Evolutionary conservation across 2,113 vertebrate genomes (phyloP), one percentile per base, ranked within the genome.

Genomic region (Fregata magnificens): DNA sequence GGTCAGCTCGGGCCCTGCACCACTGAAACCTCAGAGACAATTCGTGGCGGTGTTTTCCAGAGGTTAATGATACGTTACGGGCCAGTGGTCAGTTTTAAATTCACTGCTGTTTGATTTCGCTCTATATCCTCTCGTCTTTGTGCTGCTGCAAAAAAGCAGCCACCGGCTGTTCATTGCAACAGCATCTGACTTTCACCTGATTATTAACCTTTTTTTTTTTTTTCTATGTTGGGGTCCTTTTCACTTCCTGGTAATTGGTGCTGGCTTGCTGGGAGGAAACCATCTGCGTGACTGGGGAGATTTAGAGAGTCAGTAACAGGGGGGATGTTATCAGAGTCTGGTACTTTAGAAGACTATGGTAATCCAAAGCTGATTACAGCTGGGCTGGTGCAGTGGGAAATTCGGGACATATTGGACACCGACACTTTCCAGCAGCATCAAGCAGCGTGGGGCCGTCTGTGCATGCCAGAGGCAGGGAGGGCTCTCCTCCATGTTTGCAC

Each of bases 291-390:
- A 67, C 77, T 49, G 38, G 58, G 26, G 77, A 92, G 93, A 89
- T 93, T 94, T 84, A 91, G n/a, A 24, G 78, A 87, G 66, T 65
- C 14, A 0, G 70, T 76, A 47, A 89, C 95, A 92, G 91, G 74
- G 79, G 78, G 92, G 93, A 77, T 88, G 73, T 55, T 61, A 91
- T 87, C 78, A 52, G 83, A 29, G 49, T 1, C 93, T 82, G 81
- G 62, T 89, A 4, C 83, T 85, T 91, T 49, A 79, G 81, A 26
- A 91, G 86, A n/a, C 56, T 40, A 4, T 26, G 42, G 78, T 93
- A 95, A 95, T 94, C 94, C 93, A 91, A 95, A 96, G 91, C 80
- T 93, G 94, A 96, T 94, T 92, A 85, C 45, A 76, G 86, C 77
- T 38, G 91, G 76, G 80, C 59, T 86, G 79, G 44, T 63, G 80